Percentiles rank a stretch among this genome's conserved stretches.
Evolutionary conservation across 1,140 invertebrate genomes (phyloP).

Genomic region (Ceratosolen solmsi): DNA sequence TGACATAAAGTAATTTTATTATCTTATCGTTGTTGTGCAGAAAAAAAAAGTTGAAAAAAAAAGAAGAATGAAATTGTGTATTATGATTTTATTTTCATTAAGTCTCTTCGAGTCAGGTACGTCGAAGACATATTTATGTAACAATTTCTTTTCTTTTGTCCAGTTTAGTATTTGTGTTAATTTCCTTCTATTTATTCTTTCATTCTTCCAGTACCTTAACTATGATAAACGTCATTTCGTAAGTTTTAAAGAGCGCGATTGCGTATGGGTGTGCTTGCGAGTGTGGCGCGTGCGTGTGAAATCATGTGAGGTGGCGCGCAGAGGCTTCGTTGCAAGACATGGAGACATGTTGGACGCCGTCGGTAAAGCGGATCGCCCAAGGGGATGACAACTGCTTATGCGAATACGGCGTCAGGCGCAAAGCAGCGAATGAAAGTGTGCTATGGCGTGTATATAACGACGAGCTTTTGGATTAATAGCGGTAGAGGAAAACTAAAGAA

Average conservation of each 20-base stretch:
- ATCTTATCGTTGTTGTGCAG: slow-evolving; percentile 26
- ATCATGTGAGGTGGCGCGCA: neutral
- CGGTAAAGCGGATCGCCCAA: slow-evolving; percentile 5
- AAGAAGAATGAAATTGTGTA: neutral
- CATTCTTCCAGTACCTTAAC: neutral
- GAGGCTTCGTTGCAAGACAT: no score
- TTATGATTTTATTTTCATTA: neutral
- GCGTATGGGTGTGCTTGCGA: neutral
- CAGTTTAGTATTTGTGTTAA: neutral
- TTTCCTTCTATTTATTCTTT: neutral
- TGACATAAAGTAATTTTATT: slow-evolving; percentile 26
- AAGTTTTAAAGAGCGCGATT: neutral
- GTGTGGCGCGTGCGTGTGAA: neutral
- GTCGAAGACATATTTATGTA: slow-evolving; percentile 10
- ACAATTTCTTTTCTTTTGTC: neutral
- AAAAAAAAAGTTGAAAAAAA: neutral
- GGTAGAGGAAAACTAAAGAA: neutral
- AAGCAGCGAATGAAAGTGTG: neutral
- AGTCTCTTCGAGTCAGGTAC: neutral
- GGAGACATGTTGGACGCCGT: neutral
- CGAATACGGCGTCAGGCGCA: neutral
- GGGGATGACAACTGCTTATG: neutral
- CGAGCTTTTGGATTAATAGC: neutral
- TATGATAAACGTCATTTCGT: no score
- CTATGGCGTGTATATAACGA: slow-evolving; percentile 21